Percentiles rank a stretch among this genome's conserved stretches.
phyloP scores from a whole-genome alignment of 2,113 vertebrate genomes.

The Istiophorus platypterus region DNA sequence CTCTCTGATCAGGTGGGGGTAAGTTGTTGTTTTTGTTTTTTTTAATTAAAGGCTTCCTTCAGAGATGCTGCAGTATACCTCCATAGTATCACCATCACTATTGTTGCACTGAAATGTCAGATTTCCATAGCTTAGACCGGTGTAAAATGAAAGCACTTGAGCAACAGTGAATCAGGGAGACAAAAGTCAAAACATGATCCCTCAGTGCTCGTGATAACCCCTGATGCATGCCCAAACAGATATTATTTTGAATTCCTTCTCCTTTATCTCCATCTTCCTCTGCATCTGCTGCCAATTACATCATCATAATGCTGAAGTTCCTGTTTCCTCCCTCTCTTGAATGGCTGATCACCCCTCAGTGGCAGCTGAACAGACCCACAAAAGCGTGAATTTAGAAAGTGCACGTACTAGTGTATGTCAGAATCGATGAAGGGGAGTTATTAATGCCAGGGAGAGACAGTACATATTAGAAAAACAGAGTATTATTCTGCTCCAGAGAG shows the following conservation, averaged over 20 bases:
- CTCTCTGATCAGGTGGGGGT: conserved; percentile 39
- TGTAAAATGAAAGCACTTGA: conserved; percentile 52
- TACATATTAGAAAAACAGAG: conserved; percentile 21
- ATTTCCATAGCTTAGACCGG: conserved; percentile 45
- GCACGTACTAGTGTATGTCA: conserved; percentile 18
- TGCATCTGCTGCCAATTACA: conserved; percentile 80
- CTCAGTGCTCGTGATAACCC: conserved; percentile 59
- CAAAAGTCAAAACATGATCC: conserved; percentile 73
- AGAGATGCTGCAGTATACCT: conserved; percentile 2
- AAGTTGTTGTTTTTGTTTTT: too few relatives aligned
- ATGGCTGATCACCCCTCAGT: conserved; percentile 59
- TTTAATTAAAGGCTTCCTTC: conserved; percentile 39
- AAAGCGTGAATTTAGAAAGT: conserved; percentile 48
- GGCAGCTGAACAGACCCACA: conserved; percentile 38
- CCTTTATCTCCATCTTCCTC: conserved; percentile 78
- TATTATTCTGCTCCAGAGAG: conserved; percentile 51
- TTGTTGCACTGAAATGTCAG: conserved; percentile 44
- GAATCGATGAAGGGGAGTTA: conserved; percentile 49
- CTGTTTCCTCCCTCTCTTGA: conserved; percentile 66
- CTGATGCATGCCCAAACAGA: conserved; percentile 76
- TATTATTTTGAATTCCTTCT: conserved; percentile 82
- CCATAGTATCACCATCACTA: background rate
- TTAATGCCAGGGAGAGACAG: conserved; percentile 45
- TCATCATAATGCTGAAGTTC: conserved; percentile 75
- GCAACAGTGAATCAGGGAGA: conserved; percentile 57